Evolutionary conservation across 35 echinoderm and acorn worm genomes (phyloP).

Genomic region (Stichopus chloronotus): DNA sequence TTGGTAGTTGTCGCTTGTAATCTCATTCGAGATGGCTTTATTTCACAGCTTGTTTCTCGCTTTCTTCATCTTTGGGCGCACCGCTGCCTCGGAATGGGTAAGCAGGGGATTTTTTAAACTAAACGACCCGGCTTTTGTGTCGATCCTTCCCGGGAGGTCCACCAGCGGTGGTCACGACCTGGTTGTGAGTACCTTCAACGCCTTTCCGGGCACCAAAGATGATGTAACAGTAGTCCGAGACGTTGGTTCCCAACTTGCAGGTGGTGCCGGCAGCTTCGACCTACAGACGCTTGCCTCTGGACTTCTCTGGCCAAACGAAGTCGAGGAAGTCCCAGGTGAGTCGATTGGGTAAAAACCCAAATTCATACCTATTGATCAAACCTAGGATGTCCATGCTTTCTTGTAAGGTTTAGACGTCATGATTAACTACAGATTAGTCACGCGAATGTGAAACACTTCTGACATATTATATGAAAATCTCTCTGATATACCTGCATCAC

Average conservation of each 20-base stretch:
- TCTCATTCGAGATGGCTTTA: no score
- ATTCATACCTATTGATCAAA: no score
- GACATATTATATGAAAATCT: no score
- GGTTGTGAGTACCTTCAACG: slow-evolving; percentile 69
- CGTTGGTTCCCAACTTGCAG: slow-evolving; percentile 39
- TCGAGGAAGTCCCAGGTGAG: slow-evolving; percentile 76
- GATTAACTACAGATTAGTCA: no score
- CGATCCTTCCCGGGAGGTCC: slow-evolving; percentile 33
- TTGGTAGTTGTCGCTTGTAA: no score
- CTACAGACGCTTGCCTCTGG: slow-evolving; percentile 37
- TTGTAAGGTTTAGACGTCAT: no score
- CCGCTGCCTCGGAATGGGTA: background rate
- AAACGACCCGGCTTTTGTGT: slow-evolving; percentile 47
- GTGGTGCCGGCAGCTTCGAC: slow-evolving; percentile 3
- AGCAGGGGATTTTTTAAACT: background rate
- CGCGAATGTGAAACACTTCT: no score
- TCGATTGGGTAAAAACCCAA: background rate
- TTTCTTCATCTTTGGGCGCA: background rate
- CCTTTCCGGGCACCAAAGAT: slow-evolving; percentile 60
- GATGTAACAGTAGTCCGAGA: slow-evolving; percentile 61
- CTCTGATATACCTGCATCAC: no score
- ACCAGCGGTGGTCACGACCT: slow-evolving; percentile 56
- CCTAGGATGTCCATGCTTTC: no score
- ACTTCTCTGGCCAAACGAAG: slow-evolving; percentile 79
- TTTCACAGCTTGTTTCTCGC: background rate